Base-by-base conservation (phyloP, 2,113 vertebrate species). In the Theristicus caerulescens region DNA sequence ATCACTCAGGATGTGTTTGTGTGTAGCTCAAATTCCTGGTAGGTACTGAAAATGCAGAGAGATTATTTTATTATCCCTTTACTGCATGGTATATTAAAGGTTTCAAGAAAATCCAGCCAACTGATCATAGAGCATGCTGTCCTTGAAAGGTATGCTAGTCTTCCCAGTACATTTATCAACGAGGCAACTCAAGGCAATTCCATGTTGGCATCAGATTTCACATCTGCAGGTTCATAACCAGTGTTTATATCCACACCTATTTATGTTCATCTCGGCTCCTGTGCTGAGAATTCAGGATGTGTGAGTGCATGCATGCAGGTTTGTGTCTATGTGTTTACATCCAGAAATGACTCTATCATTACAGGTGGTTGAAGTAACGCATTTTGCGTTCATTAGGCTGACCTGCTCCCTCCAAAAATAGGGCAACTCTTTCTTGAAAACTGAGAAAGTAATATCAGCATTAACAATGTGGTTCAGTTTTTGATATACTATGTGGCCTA, bases 1-100 rank as follows among this genome's bases (percentile, higher is more conserved):
- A 90, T 96, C 86, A 67, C 64, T 77, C 82, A 54, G 86, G 86
- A 73, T 67, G 73, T 84, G 58, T 77, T 87, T 0, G 13, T 67
- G 69, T 84, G 72, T 25, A 71, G 73, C 73, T 84, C 58, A 66
- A 42, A 90, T 87, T 93, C 73, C 58, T 67, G 64, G 82, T 67
- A 81, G 82, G 73, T 72, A 49, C 62, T 76, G 82, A 36, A 96
- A 94, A 84, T 38, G 42, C 83, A 44, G 90, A 57, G 89, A 86
- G 76, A 94, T 94, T 86, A 90, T 94, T 92, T 93, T 96, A 93
- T 96, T 93, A 90, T 94, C 95, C 94, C 47, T 86, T 91, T 91
- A 69, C 84, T 66, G 62, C 86, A 87, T 67, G 79, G 82, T 84
- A 77, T 87, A 77, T 96, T 93, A 93, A 87, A 84, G 62, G 74